Percentiles rank a stretch among this genome's conserved stretches.
Conservation (phyloP, 2,797 vertebrate species). For the Centropyge bicolor region DNA sequence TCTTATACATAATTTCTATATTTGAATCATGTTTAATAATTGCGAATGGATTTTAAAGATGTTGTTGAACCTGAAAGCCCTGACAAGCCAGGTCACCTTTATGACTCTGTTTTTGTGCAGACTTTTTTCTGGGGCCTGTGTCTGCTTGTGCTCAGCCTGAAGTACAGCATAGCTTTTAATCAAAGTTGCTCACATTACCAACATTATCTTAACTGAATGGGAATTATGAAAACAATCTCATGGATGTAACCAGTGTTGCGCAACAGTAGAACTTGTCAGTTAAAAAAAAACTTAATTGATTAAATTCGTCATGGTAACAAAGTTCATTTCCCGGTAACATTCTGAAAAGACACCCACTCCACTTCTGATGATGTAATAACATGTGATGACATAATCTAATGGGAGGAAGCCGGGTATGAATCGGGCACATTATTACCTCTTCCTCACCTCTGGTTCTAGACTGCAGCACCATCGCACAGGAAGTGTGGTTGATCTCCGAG, state of each 20-base stretch:
- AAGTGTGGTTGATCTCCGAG: constrained; percentile 71
- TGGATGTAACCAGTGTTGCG: background rate
- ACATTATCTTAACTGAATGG: background rate
- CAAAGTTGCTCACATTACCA: background rate
- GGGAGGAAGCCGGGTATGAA: constrained; percentile 28
- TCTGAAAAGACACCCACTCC: background rate
- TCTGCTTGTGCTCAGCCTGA: background rate
- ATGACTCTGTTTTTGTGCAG: constrained; percentile 1
- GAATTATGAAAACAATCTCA: background rate
- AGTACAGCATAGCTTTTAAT: no score
- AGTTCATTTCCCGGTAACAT: constrained; percentile 3
- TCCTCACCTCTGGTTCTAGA: constrained; percentile 38
- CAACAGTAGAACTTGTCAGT: no score
- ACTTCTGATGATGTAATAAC: constrained; percentile 30
- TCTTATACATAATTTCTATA: no score
- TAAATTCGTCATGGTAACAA: background rate
- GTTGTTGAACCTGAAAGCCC: background rate
- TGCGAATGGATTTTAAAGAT: background rate
- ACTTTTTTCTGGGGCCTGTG: background rate
- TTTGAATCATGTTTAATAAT: no score
- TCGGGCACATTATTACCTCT: constrained; percentile 14
- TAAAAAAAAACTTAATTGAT: background rate
- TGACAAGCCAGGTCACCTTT: constrained; percentile 1
- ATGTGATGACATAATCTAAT: constrained; percentile 26
- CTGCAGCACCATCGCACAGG: constrained; percentile 54